These are phyloP conservation scores for Hymenochirus boettgeri DNA, from an alignment of 2,113 vertebrate species.

Conservation along the genomic window DNA sequence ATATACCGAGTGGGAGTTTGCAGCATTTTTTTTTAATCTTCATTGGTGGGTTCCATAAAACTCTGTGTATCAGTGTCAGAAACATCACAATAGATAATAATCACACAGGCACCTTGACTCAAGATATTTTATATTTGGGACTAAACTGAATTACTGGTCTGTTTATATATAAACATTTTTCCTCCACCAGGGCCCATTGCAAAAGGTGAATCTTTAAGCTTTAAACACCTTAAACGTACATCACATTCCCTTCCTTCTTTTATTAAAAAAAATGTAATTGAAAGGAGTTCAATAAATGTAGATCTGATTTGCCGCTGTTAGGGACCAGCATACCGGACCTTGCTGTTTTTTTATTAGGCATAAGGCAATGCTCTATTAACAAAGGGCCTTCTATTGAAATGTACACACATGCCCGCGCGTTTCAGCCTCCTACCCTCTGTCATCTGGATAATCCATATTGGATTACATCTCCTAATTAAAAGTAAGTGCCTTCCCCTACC, in stretches of 20 bases:
- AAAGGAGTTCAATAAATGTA: conserved; percentile 59
- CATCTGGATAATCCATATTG: no score
- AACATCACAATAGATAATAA: conserved; percentile 88
- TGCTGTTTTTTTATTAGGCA: conserved; percentile 10
- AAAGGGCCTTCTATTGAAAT: no score
- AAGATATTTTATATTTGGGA: conserved; percentile 75
- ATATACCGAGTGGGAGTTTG: conserved; percentile 89
- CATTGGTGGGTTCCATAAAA: conserved; percentile 58
- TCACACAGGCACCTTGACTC: conserved; percentile 74
- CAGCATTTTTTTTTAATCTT: conserved; percentile 47
- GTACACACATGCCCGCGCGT: no score
- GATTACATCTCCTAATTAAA: no score
- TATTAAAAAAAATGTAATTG: conserved; percentile 50
- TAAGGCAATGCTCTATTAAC: background rate
- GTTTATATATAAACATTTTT: conserved; percentile 36
- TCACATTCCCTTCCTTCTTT: conserved; percentile 26
- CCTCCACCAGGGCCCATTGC: conserved; percentile 19
- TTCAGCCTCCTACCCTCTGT: no score
- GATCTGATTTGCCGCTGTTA: conserved; percentile 24
- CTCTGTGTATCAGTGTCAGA: conserved; percentile 78
- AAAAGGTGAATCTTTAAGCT: conserved; percentile 22
- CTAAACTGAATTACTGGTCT: conserved; percentile 85
- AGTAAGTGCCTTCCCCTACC: no score
- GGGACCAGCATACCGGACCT: conserved; percentile 21
- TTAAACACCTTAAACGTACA: conserved; percentile 45